phyloP scores from a whole-genome alignment of 2,888 invertebrate genomes.

The Leptopilina myrica region DNA sequence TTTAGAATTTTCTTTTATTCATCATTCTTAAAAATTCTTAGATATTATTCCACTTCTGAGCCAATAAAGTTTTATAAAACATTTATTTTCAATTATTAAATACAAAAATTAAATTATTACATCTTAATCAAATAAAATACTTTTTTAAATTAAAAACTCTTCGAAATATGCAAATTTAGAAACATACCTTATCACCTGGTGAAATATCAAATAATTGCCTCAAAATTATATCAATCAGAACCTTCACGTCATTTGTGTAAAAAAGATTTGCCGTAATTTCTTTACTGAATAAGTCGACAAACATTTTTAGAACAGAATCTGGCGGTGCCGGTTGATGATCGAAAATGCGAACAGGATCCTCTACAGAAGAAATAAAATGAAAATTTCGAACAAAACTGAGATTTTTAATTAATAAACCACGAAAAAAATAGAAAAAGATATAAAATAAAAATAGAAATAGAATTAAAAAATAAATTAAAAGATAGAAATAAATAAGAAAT shows the following conservation, averaged over 20 bases:
- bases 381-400: not conserved
- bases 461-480: not conserved
- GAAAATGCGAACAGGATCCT: conserved; percentile 91
- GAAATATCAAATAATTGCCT: conserved; percentile 93
- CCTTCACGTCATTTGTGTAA: conserved; percentile 96
- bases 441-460: no score
- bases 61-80: no score
- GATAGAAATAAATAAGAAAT: not conserved
- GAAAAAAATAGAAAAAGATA: no score
- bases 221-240: conserved; percentile 94
- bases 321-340: conserved; percentile 88
- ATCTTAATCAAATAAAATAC: no score
- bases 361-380: conserved; percentile 77
- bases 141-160: no score
- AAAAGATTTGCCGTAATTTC: conserved; percentile 90
- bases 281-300: conserved; percentile 90
- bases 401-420: no score
- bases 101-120: no score
- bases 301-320: conserved; percentile 92
- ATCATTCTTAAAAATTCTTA: no score
- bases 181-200: conserved; percentile 87
- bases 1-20: not conserved
- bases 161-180: conserved; percentile 1
- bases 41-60: no score
- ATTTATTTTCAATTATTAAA: no score